Conservation (phyloP, 2,888 invertebrate species). For the Xanthia togata region DNA sequence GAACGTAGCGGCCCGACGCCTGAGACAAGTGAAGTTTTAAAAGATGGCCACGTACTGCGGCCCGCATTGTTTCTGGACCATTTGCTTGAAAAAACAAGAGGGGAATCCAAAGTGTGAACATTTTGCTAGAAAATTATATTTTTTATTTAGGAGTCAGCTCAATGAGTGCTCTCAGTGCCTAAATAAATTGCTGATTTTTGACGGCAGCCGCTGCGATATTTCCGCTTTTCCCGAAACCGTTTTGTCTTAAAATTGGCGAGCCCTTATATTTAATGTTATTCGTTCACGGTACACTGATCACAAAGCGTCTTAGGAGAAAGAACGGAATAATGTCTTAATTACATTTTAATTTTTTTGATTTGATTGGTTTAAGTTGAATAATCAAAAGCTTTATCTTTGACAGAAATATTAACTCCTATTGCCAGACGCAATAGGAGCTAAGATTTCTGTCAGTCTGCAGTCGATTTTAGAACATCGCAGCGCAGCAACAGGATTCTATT, state of each 20-base stretch:
- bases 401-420: neutral
- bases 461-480: neutral
- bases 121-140: constrained; percentile 61
- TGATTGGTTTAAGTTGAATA: neutral
- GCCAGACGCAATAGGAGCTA: neutral
- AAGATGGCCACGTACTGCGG: constrained; percentile 68
- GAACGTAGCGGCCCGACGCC: constrained; percentile 63
- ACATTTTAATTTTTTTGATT: constrained; percentile 3
- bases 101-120: constrained; percentile 62
- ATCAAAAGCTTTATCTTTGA: neutral
- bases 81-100: constrained; percentile 65
- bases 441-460: neutral
- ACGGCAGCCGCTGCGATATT: constrained; percentile 34
- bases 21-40: constrained; percentile 71
- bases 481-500: neutral
- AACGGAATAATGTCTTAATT: constrained; percentile 12
- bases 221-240: constrained; percentile 13
- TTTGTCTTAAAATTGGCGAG: neutral
- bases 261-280: constrained; percentile 44
- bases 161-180: constrained; percentile 25
- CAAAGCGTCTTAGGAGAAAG: constrained; percentile 31
- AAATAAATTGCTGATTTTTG: constrained; percentile 49
- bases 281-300: constrained; percentile 36
- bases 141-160: constrained; percentile 43
- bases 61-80: constrained; percentile 70